phyloP scores from a whole-genome alignment of 2,113 vertebrate species.

The Ceyx melanurus region DNA sequence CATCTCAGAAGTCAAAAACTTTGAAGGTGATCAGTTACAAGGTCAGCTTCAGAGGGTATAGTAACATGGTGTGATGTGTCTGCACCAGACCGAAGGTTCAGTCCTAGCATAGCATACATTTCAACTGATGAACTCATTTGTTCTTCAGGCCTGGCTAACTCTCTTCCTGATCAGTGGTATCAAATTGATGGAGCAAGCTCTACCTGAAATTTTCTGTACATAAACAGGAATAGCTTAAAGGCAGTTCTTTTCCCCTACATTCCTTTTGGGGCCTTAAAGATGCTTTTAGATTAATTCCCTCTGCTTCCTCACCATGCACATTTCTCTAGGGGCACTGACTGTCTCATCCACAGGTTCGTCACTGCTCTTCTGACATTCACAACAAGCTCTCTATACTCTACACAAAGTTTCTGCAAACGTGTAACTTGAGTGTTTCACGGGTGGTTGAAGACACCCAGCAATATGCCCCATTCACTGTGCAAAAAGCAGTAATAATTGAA shows the following conservation, averaged over 20 bases:
- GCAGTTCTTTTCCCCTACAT: not conserved
- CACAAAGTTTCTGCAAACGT: not conserved
- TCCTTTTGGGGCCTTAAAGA: not conserved
- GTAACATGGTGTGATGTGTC: rapidly evolving
- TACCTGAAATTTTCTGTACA: not conserved
- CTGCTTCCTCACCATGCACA: not conserved
- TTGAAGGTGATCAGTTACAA: not conserved
- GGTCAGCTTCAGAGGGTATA: not conserved
- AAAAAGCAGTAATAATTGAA: not conserved
- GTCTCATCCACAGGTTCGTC: not conserved
- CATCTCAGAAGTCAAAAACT: not conserved
- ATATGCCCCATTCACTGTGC: too few species aligned
- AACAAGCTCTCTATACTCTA: not conserved
- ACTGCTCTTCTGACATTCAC: not conserved
- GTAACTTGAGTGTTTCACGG: not conserved
- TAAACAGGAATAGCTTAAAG: not conserved
- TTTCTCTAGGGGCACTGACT: not conserved
- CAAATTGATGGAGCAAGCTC: not conserved
- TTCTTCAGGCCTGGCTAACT: not conserved
- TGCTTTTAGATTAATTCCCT: not conserved
- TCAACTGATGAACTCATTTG: not conserved
- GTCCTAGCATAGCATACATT: rapidly evolving
- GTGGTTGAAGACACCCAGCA: not conserved
- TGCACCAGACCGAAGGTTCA: not conserved
- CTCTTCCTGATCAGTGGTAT: not conserved